Evolutionary conservation across 2,797 vertebrate species (phyloP).

Genomic region (Tolypeutes matacus): DNA sequence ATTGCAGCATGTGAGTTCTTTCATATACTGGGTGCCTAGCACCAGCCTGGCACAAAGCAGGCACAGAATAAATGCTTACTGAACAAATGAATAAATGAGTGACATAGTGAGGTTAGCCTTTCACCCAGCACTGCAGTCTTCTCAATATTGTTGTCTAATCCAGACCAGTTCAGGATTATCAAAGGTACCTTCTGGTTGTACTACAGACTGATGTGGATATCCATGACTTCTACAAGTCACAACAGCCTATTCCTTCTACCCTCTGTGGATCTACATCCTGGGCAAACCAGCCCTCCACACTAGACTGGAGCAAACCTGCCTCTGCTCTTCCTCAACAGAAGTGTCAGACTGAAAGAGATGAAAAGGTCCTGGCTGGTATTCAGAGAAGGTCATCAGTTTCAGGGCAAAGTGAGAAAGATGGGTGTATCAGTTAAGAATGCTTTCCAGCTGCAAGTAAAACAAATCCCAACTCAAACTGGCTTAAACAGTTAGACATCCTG

Average conservation of each 20-base stretch:
- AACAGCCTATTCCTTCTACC: not conserved
- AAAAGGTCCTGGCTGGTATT: not conserved
- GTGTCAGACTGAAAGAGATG: not conserved
- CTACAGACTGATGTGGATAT: not conserved
- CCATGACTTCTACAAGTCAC: not conserved
- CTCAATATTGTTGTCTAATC: not conserved
- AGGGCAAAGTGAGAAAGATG: not conserved
- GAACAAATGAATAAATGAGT: conserved; percentile 10
- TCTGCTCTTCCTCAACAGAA: not conserved
- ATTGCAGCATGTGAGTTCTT: not conserved
- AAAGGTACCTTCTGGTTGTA: not conserved
- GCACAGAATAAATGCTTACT: not conserved
- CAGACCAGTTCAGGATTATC: not conserved
- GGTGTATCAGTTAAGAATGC: not conserved
- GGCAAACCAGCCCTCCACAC: not conserved
- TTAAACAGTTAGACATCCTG: not conserved
- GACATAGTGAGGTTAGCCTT: not conserved
- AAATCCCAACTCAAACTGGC: not conserved
- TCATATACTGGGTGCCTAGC: not conserved
- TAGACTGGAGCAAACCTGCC: not conserved
- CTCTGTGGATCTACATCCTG: not conserved
- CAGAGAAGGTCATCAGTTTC: not conserved
- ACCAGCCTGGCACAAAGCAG: not conserved
- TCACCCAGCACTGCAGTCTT: not conserved
- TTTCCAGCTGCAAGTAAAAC: not conserved